Evolutionary conservation across 2,113 vertebrate genomes (phyloP), one percentile per base, ranked within the genome.

Genomic region (Physeter macrocephalus): DNA sequence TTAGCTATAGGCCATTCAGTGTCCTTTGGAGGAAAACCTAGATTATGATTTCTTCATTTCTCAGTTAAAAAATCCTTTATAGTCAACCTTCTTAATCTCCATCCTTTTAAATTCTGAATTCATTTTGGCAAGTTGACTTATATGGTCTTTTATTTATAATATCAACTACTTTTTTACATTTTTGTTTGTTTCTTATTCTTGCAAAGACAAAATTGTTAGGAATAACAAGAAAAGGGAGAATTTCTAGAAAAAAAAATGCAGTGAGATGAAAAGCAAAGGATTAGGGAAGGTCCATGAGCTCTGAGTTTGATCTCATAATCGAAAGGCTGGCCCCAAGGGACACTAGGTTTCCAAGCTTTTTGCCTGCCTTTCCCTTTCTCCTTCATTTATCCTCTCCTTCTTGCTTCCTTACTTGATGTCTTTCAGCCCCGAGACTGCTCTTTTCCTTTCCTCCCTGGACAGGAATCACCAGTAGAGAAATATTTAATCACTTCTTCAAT

Each of bases 31-130:
- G 43, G 87, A 85, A 88, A 97, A 66, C 41, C 10, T 88, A 54
- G 9, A 88, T 93, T 69, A 57, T 92, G 59, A 46, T 95, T 93
- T 97, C 25, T 91, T 84, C 11, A 75, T 88, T 94, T 95, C 57
- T 12, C 74, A 64, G 20, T 69, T 88, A 36, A 92, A 96, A 88
- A 88, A 49, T 75, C 18, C 31, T 78, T 94, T 31, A 67, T 49
- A 72, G 39, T 80, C 89, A 93, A 57, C 11, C 5, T 93, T 95
- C 27, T 84, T 93, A 69, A 85, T 46, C 17, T 88, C 57, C 36
- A 84, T 80, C n/a, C 75, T 94, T 96, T 94, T 57, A 95, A 84
- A 81, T 93, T 95, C 64, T 66, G 23, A 88, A 81, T 95, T 85
- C 43, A 94, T 94, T 81, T 71, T 92, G 52, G 18, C 52, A 29